Conservation (phyloP, 2,113 vertebrate genomes). For the Hemiprocne comata region DNA sequence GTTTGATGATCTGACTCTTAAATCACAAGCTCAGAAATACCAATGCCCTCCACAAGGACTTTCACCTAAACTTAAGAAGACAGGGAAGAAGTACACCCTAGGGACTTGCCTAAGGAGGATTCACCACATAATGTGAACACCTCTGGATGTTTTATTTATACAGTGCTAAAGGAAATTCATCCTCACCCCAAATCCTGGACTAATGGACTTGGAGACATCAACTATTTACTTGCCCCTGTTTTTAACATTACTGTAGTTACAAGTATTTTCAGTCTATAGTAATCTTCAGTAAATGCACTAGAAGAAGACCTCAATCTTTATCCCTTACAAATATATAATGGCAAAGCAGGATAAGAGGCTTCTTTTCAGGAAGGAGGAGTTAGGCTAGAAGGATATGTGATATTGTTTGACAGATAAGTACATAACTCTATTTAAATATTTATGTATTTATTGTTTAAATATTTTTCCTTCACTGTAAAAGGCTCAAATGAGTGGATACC, state of each 20-base stretch:
- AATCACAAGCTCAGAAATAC: not conserved
- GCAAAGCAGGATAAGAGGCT: not conserved
- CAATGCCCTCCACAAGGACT: not conserved
- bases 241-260: not conserved
- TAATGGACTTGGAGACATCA: not conserved
- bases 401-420: not conserved
- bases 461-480: not conserved
- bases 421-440: not conserved
- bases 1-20: not conserved
- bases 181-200: not conserved
- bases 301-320: not conserved
- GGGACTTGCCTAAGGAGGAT: not conserved
- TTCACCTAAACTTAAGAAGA: not conserved
- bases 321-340: not conserved
- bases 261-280: not conserved
- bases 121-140: not conserved
- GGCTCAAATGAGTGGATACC: not conserved
- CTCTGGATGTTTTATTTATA: not conserved
- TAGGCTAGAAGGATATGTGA: not conserved
- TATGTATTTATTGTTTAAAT: too few species aligned
- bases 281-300: not conserved
- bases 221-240: not conserved
- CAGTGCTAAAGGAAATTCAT: not conserved
- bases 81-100: not conserved
- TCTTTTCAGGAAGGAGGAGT: not conserved